Evolutionary conservation across 2,888 invertebrate species (phyloP).

Genomic region (Brenthis daphne): DNA sequence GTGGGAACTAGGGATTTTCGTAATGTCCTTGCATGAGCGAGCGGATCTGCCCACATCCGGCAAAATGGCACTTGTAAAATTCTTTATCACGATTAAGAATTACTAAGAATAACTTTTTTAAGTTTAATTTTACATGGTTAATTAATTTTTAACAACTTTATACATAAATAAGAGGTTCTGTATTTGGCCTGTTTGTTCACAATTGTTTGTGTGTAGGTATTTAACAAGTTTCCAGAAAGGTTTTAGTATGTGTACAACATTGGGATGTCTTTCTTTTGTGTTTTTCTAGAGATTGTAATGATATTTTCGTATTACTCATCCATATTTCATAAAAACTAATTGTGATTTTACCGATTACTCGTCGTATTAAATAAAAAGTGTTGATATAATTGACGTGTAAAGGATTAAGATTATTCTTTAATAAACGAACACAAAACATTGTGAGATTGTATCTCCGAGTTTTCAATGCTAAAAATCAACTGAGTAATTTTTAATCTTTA

Average conservation of each 20-base stretch:
- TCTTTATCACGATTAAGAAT: slow-evolving; percentile 11
- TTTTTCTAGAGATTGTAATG: no score
- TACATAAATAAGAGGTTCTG: no score
- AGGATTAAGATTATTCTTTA: neutral
- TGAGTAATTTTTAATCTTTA: neutral
- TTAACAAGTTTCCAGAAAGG: no score
- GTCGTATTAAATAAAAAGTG: neutral
- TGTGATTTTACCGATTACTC: neutral
- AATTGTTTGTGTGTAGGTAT: no score
- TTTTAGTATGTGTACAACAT: no score
- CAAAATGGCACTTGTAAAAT: slow-evolving; percentile 30
- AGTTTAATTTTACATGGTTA: neutral
- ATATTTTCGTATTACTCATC: no score
- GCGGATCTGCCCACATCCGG: slow-evolving; percentile 63
- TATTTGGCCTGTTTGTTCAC: no score
- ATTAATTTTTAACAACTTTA: no score
- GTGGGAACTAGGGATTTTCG: slow-evolving; percentile 58
- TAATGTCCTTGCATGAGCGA: slow-evolving; percentile 60
- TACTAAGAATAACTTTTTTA: slow-evolving; percentile 18
- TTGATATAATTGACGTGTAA: neutral
- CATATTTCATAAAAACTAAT: no score
- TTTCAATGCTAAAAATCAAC: neutral
- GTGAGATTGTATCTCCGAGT: slow-evolving; percentile 9
- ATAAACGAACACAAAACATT: slow-evolving; percentile 14
- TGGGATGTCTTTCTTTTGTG: no score